phyloP scores from a whole-genome alignment of 2,113 vertebrate species.

The Mustela nigripes region DNA sequence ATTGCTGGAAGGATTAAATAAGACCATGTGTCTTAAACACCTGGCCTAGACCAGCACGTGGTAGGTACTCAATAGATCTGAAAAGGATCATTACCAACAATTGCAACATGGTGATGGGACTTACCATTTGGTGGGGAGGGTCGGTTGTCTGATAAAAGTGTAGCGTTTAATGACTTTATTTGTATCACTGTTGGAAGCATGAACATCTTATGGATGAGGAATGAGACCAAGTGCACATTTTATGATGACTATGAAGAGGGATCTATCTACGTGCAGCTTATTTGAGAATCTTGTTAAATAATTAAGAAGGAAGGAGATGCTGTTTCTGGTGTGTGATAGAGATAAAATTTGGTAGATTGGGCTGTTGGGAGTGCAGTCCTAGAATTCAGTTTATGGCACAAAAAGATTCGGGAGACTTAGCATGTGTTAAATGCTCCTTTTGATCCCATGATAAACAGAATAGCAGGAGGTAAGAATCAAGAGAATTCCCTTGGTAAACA shows the following conservation, averaged over 20 bases:
- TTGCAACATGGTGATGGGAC: neutral
- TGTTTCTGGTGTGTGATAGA: neutral
- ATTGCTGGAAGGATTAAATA: neutral
- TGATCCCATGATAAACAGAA: neutral
- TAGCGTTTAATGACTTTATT: constrained; percentile 1
- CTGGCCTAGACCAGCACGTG: neutral
- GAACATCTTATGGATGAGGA: neutral
- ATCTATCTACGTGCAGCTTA: neutral
- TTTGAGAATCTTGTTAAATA: neutral
- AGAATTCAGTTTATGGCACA: neutral
- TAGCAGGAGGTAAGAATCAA: neutral
- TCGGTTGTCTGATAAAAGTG: neutral
- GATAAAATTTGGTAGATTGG: neutral
- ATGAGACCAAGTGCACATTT: neutral
- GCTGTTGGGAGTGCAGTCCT: neutral
- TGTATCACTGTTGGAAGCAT: neutral
- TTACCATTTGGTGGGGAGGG: neutral
- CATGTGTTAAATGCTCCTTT: neutral
- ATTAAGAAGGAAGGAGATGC: constrained; percentile 3
- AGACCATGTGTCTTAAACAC: neutral
- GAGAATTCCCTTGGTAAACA: neutral
- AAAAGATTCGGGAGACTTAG: neutral
- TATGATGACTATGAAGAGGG: neutral
- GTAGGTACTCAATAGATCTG: neutral
- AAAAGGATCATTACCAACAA: neutral